Base-by-base conservation (phyloP, 1,140 invertebrate genomes). In the Calycopis cecrops region DNA sequence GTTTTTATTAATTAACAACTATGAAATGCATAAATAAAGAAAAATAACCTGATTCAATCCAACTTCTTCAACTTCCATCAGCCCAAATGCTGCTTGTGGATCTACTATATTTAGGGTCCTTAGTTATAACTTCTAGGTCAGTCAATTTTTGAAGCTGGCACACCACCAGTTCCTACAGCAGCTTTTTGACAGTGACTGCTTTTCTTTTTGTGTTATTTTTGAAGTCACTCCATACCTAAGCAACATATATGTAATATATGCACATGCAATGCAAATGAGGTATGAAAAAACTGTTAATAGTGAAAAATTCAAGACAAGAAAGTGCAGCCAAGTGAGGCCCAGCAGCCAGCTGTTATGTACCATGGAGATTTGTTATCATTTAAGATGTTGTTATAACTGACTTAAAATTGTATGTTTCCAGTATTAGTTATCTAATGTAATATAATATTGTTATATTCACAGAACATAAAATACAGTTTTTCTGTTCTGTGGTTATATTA, bases 181-280 rank as follows among this genome's bases (percentile, higher is more conserved):
- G 18, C 34, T 28, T 16, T 17, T 10, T 55, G n/a, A 14, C 55
- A 40, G 34, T 14, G 35, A 33, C 49, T 10, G 59, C 53, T 37
- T 60, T 60, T 21, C 17, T 56, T 49, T 60, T 56, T 9, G 42
- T 52, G n/a, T 60, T 60, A 35, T 60, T 60, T 48, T 60, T 60
- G 7, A 56, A 52, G 38, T 56, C 59, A 52, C 59, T 60, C 59
- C 59, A 60, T 1, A 56, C 49, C 59, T 60, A n/a, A 42, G n/a
- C 14, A 10, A 38, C 12, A n/a, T 14, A 14, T 14, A 40, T 28
- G 6, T 28, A n/a, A n/a, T n/a, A n/a, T n/a, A n/a, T n/a, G n/a
- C n/a, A 28, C 21, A 6, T 28, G 21, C 21, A 40, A 40, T 40
- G 38, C 38, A 40, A 40, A 40, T 14, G 14, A 40, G 12, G 11